Percentiles rank a stretch among this genome's conserved stretches.
Evolutionary conservation across 2,797 vertebrate genomes (phyloP).

Genomic region (Rhynchotus rufescens): DNA sequence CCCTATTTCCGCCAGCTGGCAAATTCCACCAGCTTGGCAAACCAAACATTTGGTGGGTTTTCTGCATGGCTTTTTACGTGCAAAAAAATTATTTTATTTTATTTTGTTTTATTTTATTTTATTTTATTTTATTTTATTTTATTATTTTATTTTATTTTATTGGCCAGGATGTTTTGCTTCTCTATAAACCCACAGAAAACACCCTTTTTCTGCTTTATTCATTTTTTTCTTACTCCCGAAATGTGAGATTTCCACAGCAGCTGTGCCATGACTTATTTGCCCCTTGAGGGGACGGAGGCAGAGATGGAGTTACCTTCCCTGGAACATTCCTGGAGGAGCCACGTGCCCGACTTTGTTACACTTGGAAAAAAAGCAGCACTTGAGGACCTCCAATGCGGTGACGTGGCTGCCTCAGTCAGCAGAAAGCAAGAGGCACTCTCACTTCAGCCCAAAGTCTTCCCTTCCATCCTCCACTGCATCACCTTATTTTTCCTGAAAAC

Average conservation of each 20-base stretch:
- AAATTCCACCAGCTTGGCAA: not conserved
- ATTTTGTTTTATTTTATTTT: no score
- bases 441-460: not conserved
- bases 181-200: not conserved
- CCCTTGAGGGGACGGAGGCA: not conserved
- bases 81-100: not conserved
- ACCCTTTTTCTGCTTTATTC: not conserved
- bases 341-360: not conserved
- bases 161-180: not conserved
- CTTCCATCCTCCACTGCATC: not conserved
- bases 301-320: not conserved
- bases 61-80: not conserved
- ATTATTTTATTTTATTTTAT: no score
- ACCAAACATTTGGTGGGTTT: not conserved
- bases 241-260: not conserved
- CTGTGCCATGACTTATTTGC: not conserved
- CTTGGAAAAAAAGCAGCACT: fast-evolving
- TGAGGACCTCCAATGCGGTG: not conserved
- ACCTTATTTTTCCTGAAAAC: not conserved
- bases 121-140: no score
- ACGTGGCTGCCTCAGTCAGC: not conserved
- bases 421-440: not conserved
- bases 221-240: not conserved
- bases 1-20: not conserved
- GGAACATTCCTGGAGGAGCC: not conserved